Base-by-base conservation (phyloP, 1,140 invertebrate genomes). In the Agrilus planipennis region DNA sequence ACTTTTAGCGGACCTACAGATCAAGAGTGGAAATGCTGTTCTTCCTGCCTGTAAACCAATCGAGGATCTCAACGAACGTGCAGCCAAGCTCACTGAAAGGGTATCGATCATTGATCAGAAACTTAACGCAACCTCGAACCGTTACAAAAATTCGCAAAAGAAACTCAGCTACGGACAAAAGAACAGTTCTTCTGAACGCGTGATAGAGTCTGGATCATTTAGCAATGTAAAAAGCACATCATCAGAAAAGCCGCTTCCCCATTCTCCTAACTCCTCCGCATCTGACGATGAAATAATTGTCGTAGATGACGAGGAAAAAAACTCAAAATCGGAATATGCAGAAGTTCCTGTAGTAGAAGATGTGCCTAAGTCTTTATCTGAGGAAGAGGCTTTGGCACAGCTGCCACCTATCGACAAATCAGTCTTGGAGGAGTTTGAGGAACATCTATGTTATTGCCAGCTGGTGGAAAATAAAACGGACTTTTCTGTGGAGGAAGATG, bases 1-100 rank as follows among this genome's bases (percentile, higher is more conserved):
- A 57, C 58, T 89, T 14, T 69, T 89, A 37, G 81, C 81, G 25
- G 79, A 84, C 54, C 65, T 89, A 41, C 79, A 83, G 57, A 79
- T 77, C 41, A 68, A 75, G 35, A 72, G 69, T 47, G 63, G 48
- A 52, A 18, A 49, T 44, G 44, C 59, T 43, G 54, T 59, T 29
- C 38, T 48, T 31, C 37, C 53, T 38, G 23, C 11, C 35, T 11
- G 27, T 1, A 55, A 51, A 34, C 44, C 54, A 6, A 54, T 53
- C 19, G 57, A 60, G 39, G 58, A 62, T 49, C 50, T 60, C 46
- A 54, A 49, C 19, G 49, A 58, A 28, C 46, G 54, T n/a, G 60
- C 60, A 1, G 60, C 60, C 15, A 61, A 62, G 34, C 41, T 62
- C 21, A 61, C 60, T 0, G 58, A 62, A 41, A 39, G 60, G 11